Evolutionary conservation across 1,140 invertebrate species (phyloP), one percentile per base, ranked within the genome.

Genomic region (Zaprionus capensis): DNA sequence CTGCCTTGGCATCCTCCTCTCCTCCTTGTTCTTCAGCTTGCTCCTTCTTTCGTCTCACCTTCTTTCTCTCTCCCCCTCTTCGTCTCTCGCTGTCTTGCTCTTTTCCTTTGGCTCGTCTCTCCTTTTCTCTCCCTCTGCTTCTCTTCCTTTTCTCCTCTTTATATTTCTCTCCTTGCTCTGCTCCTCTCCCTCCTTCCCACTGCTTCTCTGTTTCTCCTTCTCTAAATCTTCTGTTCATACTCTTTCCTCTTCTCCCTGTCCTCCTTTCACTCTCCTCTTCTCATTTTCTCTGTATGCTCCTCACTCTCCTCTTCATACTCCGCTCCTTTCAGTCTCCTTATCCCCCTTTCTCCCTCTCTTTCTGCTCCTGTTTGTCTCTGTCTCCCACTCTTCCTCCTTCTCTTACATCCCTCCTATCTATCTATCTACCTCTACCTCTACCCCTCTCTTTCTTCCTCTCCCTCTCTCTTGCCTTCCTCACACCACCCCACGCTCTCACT

Each of bases 51-150:
- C 6, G 38, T 1, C 38, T 9, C 0, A 7, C 38, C 34, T 36
- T 5, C 4, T 41, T 41, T 41, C 15, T n/a, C 14, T 2, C 12
- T 5, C 12, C 4, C 36, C 1, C 14, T 14, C 12, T 14, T 15
- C n/a, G n/a, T 4, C 4, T 38, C 12, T 12, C 4, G 0, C 4
- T 15, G 15, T 44, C n/a, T n/a, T n/a, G 2, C 28, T 9, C 7
- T 9, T 41, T 15, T 15, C 14, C 15, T n/a, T 6, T 5, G 15
- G 5, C 15, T 41, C 4, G 1, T 41, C 4, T n/a, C 5, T 15
- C 0, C 6, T 0, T 6, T 2, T 17, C n/a, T 17, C n/a, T 17
- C 2, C 5, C n/a, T n/a, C 15, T 41, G 5, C 4, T 0, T 0
- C 38, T 15, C 1, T 5, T 15, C 2, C 15, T 41, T 41, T 0